phyloP scores from a whole-genome alignment of 1,140 invertebrate species.

The Trichonephila clavipes region DNA sequence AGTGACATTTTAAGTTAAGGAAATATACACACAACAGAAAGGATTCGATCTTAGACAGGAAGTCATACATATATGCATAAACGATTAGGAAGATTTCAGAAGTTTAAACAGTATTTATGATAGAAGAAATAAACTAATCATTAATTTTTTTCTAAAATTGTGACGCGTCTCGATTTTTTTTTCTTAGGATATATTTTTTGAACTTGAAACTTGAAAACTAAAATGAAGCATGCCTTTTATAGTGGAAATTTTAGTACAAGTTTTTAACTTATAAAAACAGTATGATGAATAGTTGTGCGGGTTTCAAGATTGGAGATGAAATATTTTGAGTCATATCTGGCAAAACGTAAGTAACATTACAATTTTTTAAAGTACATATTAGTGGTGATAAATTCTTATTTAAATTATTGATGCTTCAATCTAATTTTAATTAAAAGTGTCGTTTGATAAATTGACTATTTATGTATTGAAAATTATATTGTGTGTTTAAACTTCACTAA shows the following conservation, averaged over 20 bases:
- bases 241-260: neutral
- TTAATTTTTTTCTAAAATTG: neutral
- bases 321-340: slow-evolving; percentile 51
- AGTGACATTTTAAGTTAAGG: too few relatives aligned
- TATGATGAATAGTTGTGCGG: neutral
- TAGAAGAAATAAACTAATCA: neutral
- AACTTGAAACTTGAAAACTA: neutral
- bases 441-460: too few relatives aligned
- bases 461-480: too few relatives aligned
- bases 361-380: neutral
- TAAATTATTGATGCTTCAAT: too few relatives aligned
- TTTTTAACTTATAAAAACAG: neutral
- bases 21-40: too few relatives aligned
- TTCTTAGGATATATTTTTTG: neutral
- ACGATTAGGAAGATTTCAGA: too few relatives aligned
- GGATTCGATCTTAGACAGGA: too few relatives aligned
- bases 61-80: too few relatives aligned
- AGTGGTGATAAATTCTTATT: too few relatives aligned
- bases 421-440: too few relatives aligned
- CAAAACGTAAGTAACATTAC: slow-evolving; percentile 37
- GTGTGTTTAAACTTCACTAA: too few relatives aligned
- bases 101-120: neutral
- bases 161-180: neutral
- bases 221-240: neutral
- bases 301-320: slow-evolving; percentile 22